Conservation (phyloP, 2,888 invertebrate species). For the Lathronympha strigana region DNA sequence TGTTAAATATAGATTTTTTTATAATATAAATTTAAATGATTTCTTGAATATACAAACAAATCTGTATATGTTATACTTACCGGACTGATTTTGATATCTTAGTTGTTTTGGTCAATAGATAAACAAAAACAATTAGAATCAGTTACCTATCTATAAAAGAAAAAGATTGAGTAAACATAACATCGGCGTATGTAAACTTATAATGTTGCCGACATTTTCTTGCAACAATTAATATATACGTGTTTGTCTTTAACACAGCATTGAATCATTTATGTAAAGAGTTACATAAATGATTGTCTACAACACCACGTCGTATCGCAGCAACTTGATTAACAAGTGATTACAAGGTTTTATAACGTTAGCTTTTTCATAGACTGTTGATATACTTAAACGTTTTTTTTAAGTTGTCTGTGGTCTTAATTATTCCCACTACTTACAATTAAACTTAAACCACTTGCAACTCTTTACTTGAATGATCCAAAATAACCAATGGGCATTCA, state of each 20-base stretch:
- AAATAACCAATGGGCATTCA: slow-evolving; percentile 26
- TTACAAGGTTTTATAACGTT: too few relatives aligned
- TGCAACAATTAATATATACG: not conserved
- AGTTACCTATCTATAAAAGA: slow-evolving; percentile 5
- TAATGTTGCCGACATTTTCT: slow-evolving; percentile 12
- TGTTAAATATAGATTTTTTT: slow-evolving; percentile 72
- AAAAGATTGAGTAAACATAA: too few relatives aligned
- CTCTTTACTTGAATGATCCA: slow-evolving; percentile 20
- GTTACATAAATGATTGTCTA: not conserved
- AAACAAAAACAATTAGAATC: slow-evolving; percentile 14
- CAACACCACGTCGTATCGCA: not conserved
- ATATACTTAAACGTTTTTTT: not conserved
- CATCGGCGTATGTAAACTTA: not conserved
- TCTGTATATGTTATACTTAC: slow-evolving; percentile 30
- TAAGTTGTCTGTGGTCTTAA: not conserved
- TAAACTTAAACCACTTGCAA: slow-evolving; percentile 1
- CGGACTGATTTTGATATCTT: slow-evolving; percentile 30
- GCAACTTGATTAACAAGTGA: not conserved
- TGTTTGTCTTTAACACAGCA: slow-evolving; percentile 16
- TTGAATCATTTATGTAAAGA: slow-evolving; percentile 20
- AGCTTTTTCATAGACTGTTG: too few relatives aligned
- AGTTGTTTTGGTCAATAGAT: slow-evolving; percentile 8
- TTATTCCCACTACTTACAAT: not conserved
- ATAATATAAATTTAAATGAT: slow-evolving; percentile 51
- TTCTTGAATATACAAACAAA: slow-evolving; percentile 41